Evolutionary conservation across 2,888 invertebrate species (phyloP).

Genomic region (Ophion slaviceki): DNA sequence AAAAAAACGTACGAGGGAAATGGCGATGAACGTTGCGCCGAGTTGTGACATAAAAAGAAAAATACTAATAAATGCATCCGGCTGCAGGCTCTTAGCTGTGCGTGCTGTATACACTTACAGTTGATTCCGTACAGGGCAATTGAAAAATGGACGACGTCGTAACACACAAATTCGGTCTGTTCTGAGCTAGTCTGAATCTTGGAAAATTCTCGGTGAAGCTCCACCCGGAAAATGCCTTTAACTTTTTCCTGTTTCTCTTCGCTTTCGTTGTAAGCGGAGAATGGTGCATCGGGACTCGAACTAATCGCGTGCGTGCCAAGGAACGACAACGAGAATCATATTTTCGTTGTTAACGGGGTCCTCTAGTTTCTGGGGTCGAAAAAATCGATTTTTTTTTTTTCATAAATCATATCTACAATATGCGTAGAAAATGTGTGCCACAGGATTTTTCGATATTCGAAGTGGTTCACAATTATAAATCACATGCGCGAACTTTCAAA

Average conservation of each 20-base stretch:
- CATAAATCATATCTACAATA: no score
- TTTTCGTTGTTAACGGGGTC: no score
- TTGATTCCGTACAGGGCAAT: neutral
- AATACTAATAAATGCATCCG: constrained; percentile 61
- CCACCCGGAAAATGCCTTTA: constrained; percentile 58
- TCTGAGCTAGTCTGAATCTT: neutral
- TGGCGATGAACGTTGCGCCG: neutral
- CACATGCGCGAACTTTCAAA: no score
- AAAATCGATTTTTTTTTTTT: no score
- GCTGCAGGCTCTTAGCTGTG: constrained; percentile 25
- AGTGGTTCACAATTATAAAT: no score
- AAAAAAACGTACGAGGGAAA: neutral
- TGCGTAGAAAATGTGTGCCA: no score
- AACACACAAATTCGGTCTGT: neutral
- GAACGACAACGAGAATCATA: no score
- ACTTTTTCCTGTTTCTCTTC: constrained; percentile 1
- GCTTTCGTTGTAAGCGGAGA: constrained; percentile 33
- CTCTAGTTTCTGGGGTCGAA: no score
- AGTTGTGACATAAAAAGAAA: constrained; percentile 19
- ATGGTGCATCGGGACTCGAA: constrained; percentile 13
- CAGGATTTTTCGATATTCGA: no score
- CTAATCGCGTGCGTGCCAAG: no score
- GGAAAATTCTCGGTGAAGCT: constrained; percentile 14
- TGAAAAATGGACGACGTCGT: neutral
- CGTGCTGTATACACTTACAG: neutral